Percentiles rank a stretch among this genome's conserved stretches.
These are phyloP conservation scores for Hirtodrosophila cameraria DNA, from an alignment of 2,888 invertebrate species.

Conservation along the genomic window DNA sequence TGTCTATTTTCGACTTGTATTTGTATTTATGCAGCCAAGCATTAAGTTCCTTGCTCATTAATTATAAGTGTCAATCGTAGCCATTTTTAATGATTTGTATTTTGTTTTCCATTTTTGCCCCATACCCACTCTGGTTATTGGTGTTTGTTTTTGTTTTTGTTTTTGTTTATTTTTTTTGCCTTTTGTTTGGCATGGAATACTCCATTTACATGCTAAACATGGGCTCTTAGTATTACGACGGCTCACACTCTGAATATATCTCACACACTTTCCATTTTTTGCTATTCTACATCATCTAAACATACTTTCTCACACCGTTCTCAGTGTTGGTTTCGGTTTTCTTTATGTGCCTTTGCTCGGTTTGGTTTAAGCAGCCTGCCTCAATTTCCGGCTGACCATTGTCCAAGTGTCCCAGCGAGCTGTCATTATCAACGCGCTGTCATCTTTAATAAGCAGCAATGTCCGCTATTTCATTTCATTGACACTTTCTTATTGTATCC, in stretches of 20 bases:
- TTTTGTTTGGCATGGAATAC: constrained; percentile 61
- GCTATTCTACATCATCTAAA: constrained; percentile 19
- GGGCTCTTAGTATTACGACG: constrained; percentile 35
- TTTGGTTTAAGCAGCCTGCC: constrained; percentile 26
- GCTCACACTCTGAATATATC: not conserved
- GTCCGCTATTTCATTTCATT: constrained; percentile 76
- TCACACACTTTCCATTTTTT: not conserved
- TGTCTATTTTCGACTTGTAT: constrained; percentile 32
- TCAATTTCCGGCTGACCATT: constrained; percentile 44
- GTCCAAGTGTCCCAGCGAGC: constrained; percentile 29
- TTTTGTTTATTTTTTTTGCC: constrained; percentile 39
- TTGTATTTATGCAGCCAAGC: constrained; percentile 58
- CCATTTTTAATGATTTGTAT: constrained; percentile 78
- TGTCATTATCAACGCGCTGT: constrained; percentile 67
- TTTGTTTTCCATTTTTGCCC: constrained; percentile 56
- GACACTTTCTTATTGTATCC: constrained; percentile 74
- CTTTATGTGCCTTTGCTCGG: constrained; percentile 20
- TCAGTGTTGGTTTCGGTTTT: constrained; percentile 32
- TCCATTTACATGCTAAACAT: constrained; percentile 78
- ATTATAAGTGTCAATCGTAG: constrained; percentile 78
- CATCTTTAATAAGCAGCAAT: constrained; percentile 79
- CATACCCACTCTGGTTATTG: constrained; percentile 18
- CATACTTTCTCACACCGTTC: constrained; percentile 13
- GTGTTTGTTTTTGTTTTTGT: constrained; percentile 22
- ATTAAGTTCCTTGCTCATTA: constrained; percentile 68